Evolutionary conservation across 2,888 invertebrate genomes (phyloP), one percentile per base, ranked within the genome.

Genomic region (Archips crataeganus): DNA sequence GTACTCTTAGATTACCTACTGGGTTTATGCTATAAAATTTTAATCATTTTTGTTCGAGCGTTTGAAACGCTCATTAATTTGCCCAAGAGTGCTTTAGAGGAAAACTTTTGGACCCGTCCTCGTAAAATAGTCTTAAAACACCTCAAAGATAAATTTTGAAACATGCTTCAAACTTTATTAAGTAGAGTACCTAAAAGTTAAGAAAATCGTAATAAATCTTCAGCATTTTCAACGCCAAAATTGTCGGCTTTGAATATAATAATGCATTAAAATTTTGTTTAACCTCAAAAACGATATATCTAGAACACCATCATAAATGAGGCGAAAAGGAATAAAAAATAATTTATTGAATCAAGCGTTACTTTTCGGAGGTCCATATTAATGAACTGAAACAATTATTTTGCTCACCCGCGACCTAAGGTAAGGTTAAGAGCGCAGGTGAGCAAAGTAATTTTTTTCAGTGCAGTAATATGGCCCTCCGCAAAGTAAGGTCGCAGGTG

Each of bases 111-210:
- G 57, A 2, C 10, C 32, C 3, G 10, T 8, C 32, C 57, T 57
- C 57, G 57, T 57, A 57, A 57, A 57, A 57, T 32, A 57, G 32
- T 11, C 57, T 57, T 57, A 57, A 57, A 57, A 57, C 11, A 57
- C 1, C 57, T 57, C 11, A 57, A 32, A 11, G 9, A 32, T 57
- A 57, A 57, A 23, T 57, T 32, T 57, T 23, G 3, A 57, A 45
- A 32, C 32, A 57, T 23, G 1, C 11, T 32, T 9, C 23, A 2
- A 57, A 23, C 32, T 32, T 57, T 57, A 57, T 32, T 10, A 32
- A 23, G 32, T 3, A 57, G 57, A 57, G 3, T 0, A 32, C 57
- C 23, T 10, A 23, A 32, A 57, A 57, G 2, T 57, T 57, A 2
- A 32, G 10, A 57, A 57, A 57, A 57, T 32, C 9, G 10, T 10